Evolutionary conservation across 2,888 invertebrate species (phyloP), one percentile per base, ranked within the genome.

Genomic region (Scaptomyza flava): DNA sequence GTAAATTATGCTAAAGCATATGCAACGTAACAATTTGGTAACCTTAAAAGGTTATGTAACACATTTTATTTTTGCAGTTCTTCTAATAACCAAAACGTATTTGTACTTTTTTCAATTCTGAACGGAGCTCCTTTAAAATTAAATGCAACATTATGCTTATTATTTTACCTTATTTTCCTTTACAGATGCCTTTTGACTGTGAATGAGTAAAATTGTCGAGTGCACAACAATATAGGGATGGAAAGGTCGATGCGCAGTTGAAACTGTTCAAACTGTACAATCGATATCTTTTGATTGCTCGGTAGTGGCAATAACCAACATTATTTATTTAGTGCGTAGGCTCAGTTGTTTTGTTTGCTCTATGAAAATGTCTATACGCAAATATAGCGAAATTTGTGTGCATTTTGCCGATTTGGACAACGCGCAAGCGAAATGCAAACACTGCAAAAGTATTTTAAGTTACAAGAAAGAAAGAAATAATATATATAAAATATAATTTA

Each of bases 21-120:
- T 14, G 20, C 17, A 12, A 12, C 30, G 36, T 30, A 31, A 23
- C 11, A 42, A 52, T 68, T 73, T 68, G 57, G 79, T 89, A 89
- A 89, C 89, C 89, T 89, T 82, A 89, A 89, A 83, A 79, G 87
- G 89, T 89, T 89, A 89, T 90, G 90, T 89, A 89, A 89, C 77
- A 51, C 36, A 27, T 38, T n/a, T 57, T 68, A 61, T 62, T 68
- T 17, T 48, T 72, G 9, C 11, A 8, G 9, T 7, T 8, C 1
- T 51, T 36, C 7, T 17, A 9, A 14, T 12, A 7, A 6, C 1
- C 4, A 8, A 20, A 8, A 3, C 6, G 0, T 1, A n/a, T 38
- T 12, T 12, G 11, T 9, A 12, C 5, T 3, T 46, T 23, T 12
- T 3, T 27, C 5, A 5, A 6, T 3, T 17, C 6, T 6, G 1